Percentiles rank a stretch among this genome's conserved stretches.
Evolutionary conservation across 2,797 vertebrate species (phyloP).

Genomic region (Eremophila alpestris): DNA sequence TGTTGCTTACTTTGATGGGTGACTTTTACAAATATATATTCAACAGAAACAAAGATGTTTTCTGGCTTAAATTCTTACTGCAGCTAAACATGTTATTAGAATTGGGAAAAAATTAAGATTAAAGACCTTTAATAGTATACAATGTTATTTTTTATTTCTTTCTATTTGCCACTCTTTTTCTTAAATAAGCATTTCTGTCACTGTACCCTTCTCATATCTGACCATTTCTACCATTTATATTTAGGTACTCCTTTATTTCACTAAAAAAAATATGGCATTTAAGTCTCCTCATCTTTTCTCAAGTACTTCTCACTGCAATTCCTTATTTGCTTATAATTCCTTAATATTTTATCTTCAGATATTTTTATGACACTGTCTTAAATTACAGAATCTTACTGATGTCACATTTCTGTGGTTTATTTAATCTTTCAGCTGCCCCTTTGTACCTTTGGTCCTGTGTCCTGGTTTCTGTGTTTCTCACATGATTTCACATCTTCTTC

Average conservation of each 20-base stretch:
- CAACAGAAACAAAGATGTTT: no score
- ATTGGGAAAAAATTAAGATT: background rate
- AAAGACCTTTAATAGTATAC: background rate
- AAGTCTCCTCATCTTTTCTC: background rate
- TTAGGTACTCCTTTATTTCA: background rate
- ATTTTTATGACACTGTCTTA: background rate
- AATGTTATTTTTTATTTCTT: background rate
- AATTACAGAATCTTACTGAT: background rate
- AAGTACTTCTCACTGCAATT: background rate
- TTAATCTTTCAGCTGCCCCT: background rate
- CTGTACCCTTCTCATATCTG: background rate
- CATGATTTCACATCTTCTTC: background rate
- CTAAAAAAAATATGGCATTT: background rate
- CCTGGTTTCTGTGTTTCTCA: background rate
- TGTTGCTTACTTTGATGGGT: no score
- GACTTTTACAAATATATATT: no score
- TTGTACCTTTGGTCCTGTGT: background rate
- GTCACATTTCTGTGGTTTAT: background rate
- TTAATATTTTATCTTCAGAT: background rate
- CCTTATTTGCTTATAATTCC: background rate
- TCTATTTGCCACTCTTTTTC: background rate
- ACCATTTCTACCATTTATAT: rapidly evolving
- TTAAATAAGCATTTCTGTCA: background rate
- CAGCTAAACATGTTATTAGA: no score
- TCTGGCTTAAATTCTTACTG: no score